phyloP scores from a whole-genome alignment of 2,797 vertebrate species.

The Natrix natrix region DNA sequence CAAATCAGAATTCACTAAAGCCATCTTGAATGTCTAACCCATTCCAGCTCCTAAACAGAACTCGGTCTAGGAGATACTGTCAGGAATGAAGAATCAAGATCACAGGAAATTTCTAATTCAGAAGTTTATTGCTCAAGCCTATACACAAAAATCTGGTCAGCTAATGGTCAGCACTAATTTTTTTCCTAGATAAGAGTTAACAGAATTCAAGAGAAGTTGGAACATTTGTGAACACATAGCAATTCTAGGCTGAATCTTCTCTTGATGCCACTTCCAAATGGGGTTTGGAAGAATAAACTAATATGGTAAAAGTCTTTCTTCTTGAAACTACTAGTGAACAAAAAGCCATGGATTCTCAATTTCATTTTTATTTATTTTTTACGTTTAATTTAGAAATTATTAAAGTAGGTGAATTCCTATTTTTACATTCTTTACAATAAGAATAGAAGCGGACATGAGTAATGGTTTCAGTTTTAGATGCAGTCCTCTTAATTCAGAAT shows the following conservation, averaged over 20 bases:
- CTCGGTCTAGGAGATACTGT: neutral
- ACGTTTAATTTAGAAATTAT: neutral
- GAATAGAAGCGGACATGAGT: constrained; percentile 7
- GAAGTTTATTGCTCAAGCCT: too few relatives aligned
- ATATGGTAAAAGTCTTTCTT: neutral
- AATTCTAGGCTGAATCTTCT: too few relatives aligned
- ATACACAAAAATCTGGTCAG: too few relatives aligned
- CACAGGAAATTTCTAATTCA: too few relatives aligned
- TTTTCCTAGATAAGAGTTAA: too few relatives aligned
- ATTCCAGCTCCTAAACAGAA: neutral
- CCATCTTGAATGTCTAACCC: neutral
- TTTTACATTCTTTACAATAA: neutral
- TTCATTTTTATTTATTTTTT: neutral
- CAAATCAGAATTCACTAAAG: neutral
- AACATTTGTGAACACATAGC: too few relatives aligned
- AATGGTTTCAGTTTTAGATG: constrained; percentile 48
- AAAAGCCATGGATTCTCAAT: neutral
- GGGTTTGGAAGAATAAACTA: neutral
- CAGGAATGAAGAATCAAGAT: too few relatives aligned
- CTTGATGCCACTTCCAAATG: neutral
- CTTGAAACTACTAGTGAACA: neutral
- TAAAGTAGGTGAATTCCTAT: neutral
- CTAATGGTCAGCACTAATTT: too few relatives aligned
- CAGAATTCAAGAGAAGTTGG: too few relatives aligned
- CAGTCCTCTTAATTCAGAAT: constrained; percentile 40